phyloP scores from a whole-genome alignment of 2,797 vertebrate genomes.

The Pipistrellus pipistrellus region DNA sequence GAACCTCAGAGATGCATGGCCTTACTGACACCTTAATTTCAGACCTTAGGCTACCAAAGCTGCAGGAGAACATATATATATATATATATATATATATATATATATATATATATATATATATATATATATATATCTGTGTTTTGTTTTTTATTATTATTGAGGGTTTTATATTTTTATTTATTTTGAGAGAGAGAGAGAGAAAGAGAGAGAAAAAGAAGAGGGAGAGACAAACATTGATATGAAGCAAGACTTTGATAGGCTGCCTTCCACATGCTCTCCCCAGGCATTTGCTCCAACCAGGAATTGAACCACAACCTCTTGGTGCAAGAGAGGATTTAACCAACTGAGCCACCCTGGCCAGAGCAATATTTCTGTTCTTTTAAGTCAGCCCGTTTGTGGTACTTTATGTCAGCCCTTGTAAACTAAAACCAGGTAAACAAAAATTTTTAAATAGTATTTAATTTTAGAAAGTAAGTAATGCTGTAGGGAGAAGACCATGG shows the following conservation, averaged over 20 bases:
- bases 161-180: neutral
- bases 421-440: neutral
- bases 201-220: neutral
- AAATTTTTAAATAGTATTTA: slow-evolving; percentile 3
- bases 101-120: no score
- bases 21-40: neutral
- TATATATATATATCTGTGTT: no score
- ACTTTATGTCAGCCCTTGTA: neutral
- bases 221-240: neutral
- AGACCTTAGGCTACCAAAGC: neutral
- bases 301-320: neutral
- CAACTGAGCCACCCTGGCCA: neutral
- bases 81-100: no score
- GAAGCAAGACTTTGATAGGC: neutral
- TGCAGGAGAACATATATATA: neutral
- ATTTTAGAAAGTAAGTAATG: slow-evolving; percentile 48
- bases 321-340: neutral
- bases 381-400: neutral
- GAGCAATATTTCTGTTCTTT: neutral
- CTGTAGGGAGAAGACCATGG: slow-evolving; percentile 30
- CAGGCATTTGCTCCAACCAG: neutral
- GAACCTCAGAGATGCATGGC: neutral
- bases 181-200: neutral
- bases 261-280: neutral
- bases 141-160: neutral